A percentile compares a stretch with the other conserved stretches of the same genome.
These are phyloP conservation scores for Altica lythri DNA, from an alignment of 2,888 invertebrate species.

Conservation along the genomic window DNA sequence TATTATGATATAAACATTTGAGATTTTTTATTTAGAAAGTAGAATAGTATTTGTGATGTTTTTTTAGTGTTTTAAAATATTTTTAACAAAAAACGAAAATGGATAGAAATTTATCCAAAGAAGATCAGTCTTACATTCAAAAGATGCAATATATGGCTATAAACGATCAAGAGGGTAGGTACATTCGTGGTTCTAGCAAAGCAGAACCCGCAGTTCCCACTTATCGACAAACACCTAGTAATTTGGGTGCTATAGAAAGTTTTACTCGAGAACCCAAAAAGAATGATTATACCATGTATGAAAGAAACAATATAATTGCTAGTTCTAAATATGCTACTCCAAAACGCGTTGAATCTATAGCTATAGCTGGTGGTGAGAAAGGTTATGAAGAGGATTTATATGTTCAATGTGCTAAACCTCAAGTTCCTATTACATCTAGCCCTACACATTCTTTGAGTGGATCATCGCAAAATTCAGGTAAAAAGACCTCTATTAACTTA, in stretches of 20 bases:
- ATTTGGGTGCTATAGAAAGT: slow-evolving; percentile 70
- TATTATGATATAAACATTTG: too few relatives aligned
- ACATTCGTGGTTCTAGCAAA: slow-evolving; percentile 55
- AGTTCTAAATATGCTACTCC: slow-evolving; percentile 79
- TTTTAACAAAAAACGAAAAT: slow-evolving; percentile 12
- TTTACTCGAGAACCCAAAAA: slow-evolving; percentile 61
- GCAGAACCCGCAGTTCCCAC: slow-evolving; percentile 44
- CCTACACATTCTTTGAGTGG: slow-evolving; percentile 66
- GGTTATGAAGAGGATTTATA: slow-evolving; percentile 55
- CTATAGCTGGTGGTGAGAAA: slow-evolving; percentile 53
- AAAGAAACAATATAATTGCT: slow-evolving; percentile 75
- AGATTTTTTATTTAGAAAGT: too few relatives aligned
- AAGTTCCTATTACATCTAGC: slow-evolving; percentile 54
- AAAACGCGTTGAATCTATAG: slow-evolving; percentile 71
- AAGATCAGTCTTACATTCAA: slow-evolving; percentile 49
- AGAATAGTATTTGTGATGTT: too few relatives aligned
- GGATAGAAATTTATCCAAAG: slow-evolving; percentile 20
- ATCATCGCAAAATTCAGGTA: slow-evolving; percentile 63
- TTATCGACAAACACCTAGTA: slow-evolving; percentile 59
- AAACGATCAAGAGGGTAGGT: slow-evolving; percentile 49
- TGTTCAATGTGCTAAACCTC: slow-evolving; percentile 57
- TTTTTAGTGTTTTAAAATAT: background rate
- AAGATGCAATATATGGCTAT: slow-evolving; percentile 52
- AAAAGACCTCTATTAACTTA: too few relatives aligned
- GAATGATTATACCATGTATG: slow-evolving; percentile 65